These are phyloP conservation scores for Sparus aurata DNA, from an alignment of 2,797 vertebrate genomes.

Conservation along the genomic window DNA sequence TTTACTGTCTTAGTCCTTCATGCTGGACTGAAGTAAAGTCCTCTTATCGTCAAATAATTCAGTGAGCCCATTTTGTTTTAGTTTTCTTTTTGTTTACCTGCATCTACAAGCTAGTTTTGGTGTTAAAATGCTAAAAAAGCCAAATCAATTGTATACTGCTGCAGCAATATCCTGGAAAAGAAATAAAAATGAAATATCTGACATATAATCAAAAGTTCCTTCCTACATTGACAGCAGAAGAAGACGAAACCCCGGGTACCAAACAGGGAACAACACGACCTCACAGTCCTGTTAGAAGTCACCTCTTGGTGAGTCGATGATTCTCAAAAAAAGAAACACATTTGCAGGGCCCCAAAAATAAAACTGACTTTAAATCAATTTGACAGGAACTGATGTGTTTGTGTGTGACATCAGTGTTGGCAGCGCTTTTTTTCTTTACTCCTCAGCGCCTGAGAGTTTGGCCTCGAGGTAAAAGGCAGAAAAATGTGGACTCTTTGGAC, in stretches of 20 bases:
- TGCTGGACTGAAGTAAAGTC: too few species aligned
- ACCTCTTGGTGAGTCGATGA: not conserved
- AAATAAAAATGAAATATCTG: too few species aligned
- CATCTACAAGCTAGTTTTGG: too few species aligned
- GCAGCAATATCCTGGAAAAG: too few species aligned
- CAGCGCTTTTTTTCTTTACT: not conserved
- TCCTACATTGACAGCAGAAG: not conserved
- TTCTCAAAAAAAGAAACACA: not conserved
- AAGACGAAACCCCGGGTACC: too few species aligned
- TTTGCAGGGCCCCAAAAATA: not conserved
- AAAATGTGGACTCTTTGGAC: slow-evolving; percentile 18
- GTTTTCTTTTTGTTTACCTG: too few species aligned
- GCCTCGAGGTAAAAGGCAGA: slow-evolving; percentile 9
- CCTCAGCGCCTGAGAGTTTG: not conserved
- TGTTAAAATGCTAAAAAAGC: too few species aligned
- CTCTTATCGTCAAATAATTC: too few species aligned
- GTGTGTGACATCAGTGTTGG: slow-evolving; percentile 12
- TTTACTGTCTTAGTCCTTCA: too few species aligned
- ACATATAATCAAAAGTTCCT: too few species aligned
- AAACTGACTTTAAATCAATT: not conserved
- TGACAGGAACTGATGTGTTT: not conserved
- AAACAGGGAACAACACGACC: not conserved
- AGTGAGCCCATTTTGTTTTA: too few species aligned
- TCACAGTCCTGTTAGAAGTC: not conserved
- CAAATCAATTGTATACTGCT: too few species aligned